Conservation (phyloP, 2,113 vertebrate genomes). For the Erythrolamprus reginae region DNA sequence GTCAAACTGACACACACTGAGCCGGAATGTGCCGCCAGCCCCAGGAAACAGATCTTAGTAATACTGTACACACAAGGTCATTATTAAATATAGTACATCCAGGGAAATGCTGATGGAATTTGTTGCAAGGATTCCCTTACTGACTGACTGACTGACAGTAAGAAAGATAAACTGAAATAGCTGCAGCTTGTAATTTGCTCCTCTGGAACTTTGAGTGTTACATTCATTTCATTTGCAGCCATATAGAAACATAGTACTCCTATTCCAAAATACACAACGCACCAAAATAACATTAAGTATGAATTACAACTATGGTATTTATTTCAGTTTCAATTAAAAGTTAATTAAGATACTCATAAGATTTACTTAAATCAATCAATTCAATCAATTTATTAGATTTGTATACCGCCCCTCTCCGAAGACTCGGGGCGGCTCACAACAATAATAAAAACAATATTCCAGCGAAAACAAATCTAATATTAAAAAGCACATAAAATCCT, state of each 20-base stretch:
- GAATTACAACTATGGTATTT: not conserved
- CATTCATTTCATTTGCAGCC: slow-evolving; percentile 5
- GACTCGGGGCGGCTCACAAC: too few relatives aligned
- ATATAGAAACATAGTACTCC: not conserved
- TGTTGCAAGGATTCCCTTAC: slow-evolving; percentile 9
- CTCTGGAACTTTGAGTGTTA: slow-evolving; percentile 9
- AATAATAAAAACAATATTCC: too few relatives aligned
- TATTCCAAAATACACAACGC: not conserved
- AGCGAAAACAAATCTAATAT: too few relatives aligned
- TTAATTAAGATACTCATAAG: not conserved
- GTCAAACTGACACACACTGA: not conserved
- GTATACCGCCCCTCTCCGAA: too few relatives aligned
- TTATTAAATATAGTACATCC: slow-evolving; percentile 19
- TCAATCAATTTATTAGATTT: too few relatives aligned
- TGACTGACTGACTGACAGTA: not conserved
- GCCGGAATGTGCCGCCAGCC: not conserved
- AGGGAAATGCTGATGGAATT: slow-evolving; percentile 7
- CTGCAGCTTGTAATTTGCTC: not conserved
- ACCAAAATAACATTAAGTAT: slow-evolving; percentile 21
- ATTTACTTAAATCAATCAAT: too few relatives aligned
- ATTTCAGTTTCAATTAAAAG: slow-evolving; percentile 8
- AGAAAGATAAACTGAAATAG: slow-evolving; percentile 11
- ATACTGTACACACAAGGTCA: not conserved
- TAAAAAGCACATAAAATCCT: too few relatives aligned
- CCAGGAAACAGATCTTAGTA: not conserved